phyloP scores from a whole-genome alignment of 2,888 invertebrate species.

The Cosmorhoe ocellata region DNA sequence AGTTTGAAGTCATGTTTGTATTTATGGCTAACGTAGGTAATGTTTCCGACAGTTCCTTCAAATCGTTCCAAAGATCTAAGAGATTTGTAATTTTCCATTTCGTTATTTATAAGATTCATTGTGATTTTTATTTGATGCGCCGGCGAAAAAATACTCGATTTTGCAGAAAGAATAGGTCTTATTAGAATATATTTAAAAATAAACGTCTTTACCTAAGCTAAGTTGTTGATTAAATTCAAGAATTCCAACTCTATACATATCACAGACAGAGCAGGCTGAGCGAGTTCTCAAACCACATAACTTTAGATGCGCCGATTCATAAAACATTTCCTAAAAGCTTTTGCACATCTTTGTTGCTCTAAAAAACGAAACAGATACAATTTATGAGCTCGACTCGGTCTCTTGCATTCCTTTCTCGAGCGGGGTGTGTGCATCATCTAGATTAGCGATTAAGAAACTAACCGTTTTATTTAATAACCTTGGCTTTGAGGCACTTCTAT shows the following conservation, averaged over 20 bases:
- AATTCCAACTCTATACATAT: not conserved
- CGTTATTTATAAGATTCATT: too few relatives aligned
- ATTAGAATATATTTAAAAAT: too few relatives aligned
- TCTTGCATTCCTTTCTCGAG: conserved; percentile 24
- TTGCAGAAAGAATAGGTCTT: too few relatives aligned
- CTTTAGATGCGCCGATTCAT: too few relatives aligned
- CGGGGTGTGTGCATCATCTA: conserved; percentile 17
- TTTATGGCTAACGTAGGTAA: conserved; percentile 9
- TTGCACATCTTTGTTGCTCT: conserved; percentile 29
- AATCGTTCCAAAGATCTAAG: conserved; percentile 1
- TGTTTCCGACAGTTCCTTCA: conserved; percentile 4
- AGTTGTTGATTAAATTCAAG: too few relatives aligned
- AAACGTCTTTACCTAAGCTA: too few relatives aligned
- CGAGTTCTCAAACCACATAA: conserved; percentile 8
- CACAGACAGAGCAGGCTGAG: conserved; percentile 1
- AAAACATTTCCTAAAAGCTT: conserved; percentile 24
- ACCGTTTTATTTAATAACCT: conserved; percentile 37
- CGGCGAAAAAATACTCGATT: too few relatives aligned
- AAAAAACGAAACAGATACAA: conserved; percentile 26
- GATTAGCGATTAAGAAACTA: conserved; percentile 25
- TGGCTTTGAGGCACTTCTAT: conserved; percentile 44
- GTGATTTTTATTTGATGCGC: too few relatives aligned
- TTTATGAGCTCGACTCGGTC: conserved; percentile 21
- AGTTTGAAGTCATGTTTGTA: conserved; percentile 21
- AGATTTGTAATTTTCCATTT: not conserved